Evolutionary conservation across 2,888 invertebrate genomes (phyloP), one percentile per base, ranked within the genome.

Genomic region (Drosophila paranaensis): DNA sequence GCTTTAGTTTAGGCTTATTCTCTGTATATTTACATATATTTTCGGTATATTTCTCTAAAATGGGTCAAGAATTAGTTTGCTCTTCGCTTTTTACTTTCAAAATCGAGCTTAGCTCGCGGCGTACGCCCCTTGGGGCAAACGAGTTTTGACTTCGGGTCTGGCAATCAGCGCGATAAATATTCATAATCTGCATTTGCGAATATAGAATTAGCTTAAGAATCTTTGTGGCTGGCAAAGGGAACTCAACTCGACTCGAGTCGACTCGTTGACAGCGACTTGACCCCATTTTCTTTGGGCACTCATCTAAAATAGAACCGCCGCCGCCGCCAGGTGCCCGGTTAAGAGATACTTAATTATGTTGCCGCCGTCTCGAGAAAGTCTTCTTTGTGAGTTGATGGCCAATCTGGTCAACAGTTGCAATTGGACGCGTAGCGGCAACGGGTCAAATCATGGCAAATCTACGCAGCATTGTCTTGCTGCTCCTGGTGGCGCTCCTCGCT

Each of bases 401-500:
- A 13, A 37, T 42, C 20, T 55, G 43, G 37, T 20, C 51, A 51
- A 62, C 85, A 87, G 86, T 87, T 87, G 50, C 61, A 50, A 43
- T 69, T 60, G 65, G 53, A 65, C 74, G 40, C 51, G 66, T 71
- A 56, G 46, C 43, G 61, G 43, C 14, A 61, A 50, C 71, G 68
- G 75, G 60, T 71, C 66, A 60, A 53, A 50, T n/a, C 37, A 86
- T 86, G 86, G 71, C 82, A n/a, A 78, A 73, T 62, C 40, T 80
- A 25, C 61, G 72, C 50, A 68, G 63, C 46, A 66, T 74, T 55
- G 20, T 73, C 6, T 6, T 79, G 25, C 45, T 80, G 53, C 58
- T 89, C 6, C 50, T 86, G 35, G 66, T 77, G 14, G 58, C 71
- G 14, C 55, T 87, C 43, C 39, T 84, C 4, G 61, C 77, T 6